phyloP scores from a whole-genome alignment of 2,888 invertebrate genomes.

The Cheilosia impressa region DNA sequence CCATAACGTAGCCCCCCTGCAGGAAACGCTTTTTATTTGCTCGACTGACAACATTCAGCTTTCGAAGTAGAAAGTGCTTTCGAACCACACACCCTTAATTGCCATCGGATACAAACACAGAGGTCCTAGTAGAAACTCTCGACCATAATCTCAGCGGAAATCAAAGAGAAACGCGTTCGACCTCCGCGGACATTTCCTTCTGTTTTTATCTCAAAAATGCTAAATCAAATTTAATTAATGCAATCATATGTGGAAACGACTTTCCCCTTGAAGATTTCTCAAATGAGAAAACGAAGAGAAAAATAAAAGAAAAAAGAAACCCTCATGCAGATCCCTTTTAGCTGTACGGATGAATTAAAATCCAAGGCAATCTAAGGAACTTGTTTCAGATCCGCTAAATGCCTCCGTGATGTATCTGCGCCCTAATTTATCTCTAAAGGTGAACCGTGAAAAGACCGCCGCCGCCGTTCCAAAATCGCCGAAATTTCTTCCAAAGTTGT shows the following conservation, averaged over 20 bases:
- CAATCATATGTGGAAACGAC: conserved; percentile 51
- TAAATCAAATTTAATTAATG: conserved; percentile 56
- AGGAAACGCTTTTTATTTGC: too few relatives aligned
- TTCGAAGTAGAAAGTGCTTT: neutral
- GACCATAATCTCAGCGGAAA: neutral
- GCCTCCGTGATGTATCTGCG: conserved; percentile 50
- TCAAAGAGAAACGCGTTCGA: conserved; percentile 24
- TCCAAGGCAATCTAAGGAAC: conserved; percentile 45
- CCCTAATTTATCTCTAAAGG: conserved; percentile 59
- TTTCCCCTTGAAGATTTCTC: conserved; percentile 45
- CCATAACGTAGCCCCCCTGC: too few relatives aligned
- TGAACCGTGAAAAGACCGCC: conserved; percentile 29
- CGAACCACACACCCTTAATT: neutral
- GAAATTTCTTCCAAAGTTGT: conserved; percentile 11
- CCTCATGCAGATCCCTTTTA: conserved; percentile 38
- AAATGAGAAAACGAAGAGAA: conserved; percentile 4
- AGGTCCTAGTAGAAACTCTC: conserved; percentile 6
- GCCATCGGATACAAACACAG: neutral
- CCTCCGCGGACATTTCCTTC: neutral
- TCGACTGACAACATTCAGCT: neutral
- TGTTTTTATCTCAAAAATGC: conserved; percentile 6
- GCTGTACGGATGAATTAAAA: conserved; percentile 39
- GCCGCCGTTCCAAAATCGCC: conserved; percentile 9
- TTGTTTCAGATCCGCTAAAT: conserved; percentile 58
- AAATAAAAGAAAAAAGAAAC: neutral